Conservation (phyloP, 2,888 invertebrate species). For the Endotricha flammealis region DNA sequence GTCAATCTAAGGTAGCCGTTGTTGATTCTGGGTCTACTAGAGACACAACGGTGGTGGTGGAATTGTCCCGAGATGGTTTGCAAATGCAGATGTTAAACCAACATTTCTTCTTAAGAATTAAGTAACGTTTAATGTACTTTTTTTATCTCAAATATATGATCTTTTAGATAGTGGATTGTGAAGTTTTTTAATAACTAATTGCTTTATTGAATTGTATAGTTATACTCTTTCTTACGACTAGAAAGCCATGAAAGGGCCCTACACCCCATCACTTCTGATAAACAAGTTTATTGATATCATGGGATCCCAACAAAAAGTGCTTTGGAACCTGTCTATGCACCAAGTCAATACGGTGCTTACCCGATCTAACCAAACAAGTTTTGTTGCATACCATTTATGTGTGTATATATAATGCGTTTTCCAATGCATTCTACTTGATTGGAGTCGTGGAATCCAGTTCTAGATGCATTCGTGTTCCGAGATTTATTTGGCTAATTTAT, state of each 20-base stretch:
- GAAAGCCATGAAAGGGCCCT: constrained; percentile 41
- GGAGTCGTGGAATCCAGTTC: constrained; percentile 41
- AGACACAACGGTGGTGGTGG: too few relatives aligned
- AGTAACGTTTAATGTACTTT: too few relatives aligned
- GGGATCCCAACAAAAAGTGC: constrained; percentile 41
- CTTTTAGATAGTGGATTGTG: too few relatives aligned
- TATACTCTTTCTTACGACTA: constrained; percentile 35
- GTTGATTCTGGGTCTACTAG: too few relatives aligned
- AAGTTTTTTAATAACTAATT: constrained; percentile 11
- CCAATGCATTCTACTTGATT: constrained; percentile 51
- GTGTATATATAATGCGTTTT: constrained; percentile 43
- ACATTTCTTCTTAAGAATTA: too few relatives aligned
- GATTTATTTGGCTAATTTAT: constrained; percentile 30
- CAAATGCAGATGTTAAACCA: too few relatives aligned
- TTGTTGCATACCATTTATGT: constrained; percentile 39
- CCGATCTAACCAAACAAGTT: constrained; percentile 50
- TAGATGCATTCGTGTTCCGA: constrained; percentile 27
- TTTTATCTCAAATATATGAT: too few relatives aligned
- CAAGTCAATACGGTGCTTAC: constrained; percentile 48
- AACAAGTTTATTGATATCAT: constrained; percentile 55
- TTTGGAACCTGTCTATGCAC: constrained; percentile 47
- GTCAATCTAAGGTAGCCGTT: too few relatives aligned
- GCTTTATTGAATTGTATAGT: constrained; percentile 15
- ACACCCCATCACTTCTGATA: constrained; percentile 44
- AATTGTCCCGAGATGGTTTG: too few relatives aligned